Base-by-base conservation (phyloP, 1,140 invertebrate species). In the Brachionus koreanus region DNA sequence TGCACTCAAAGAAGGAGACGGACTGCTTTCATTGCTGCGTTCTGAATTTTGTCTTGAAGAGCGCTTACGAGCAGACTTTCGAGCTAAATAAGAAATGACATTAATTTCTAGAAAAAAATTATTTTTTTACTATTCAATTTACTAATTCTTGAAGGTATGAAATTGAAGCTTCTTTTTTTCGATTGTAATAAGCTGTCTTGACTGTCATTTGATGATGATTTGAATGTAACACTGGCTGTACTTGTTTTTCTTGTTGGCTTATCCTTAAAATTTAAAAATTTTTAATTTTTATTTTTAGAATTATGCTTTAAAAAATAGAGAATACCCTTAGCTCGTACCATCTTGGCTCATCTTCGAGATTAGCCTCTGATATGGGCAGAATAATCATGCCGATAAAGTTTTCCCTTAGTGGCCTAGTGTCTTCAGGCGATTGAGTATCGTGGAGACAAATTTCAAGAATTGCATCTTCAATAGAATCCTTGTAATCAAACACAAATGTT, bases 281-380 rank as follows among this genome's bases (percentile, higher is more conserved):
- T n/a, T n/a, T n/a, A n/a, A n/a, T n/a, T n/a, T n/a, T n/a, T n/a
- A n/a, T n/a, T n/a, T n/a, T n/a, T n/a, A n/a, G n/a, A n/a, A n/a
- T n/a, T n/a, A n/a, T n/a, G n/a, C n/a, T 52, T 52, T 57, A 37
- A 65, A 10, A n/a, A 19, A 65, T 33, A 37, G n/a, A 65, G 13
- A 65, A 13, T 65, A 65, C 63, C 39, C 76, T 57, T 61, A 96
- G 88, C 16, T 93, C 91, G 87, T 94, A 95, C 93, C 94, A 95
- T 25, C 93, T 92, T 4, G 94, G 92, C 82, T 93, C 91, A 85
- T 94, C 93, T 85, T 94, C 92, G 61, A 95, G 90, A 84, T 94
- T 93, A 5, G 93, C 93, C 87, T 95, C 94, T 85, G 93, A 93
- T 25, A 96, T 90, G n/a, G 86, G 61, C 6, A 87, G 72, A 0